phyloP scores from a whole-genome alignment of 53 echinoderm and acorn worm species.

The Antedon mediterranea region DNA sequence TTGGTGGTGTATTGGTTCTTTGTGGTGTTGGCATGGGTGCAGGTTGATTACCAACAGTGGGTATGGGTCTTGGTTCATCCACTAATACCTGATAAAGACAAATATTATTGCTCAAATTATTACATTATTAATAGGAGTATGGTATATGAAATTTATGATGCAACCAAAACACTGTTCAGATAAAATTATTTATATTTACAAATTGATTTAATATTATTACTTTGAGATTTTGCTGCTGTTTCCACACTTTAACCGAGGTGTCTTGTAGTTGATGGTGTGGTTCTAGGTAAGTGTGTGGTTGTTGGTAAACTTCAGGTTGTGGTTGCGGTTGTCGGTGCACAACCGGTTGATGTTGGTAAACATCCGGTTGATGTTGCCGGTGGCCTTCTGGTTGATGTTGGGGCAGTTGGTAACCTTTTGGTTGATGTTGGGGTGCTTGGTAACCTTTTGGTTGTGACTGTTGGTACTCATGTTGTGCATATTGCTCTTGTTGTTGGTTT shows the following conservation, averaged over 20 bases:
- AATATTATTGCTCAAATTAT: no score
- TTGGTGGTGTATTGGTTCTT: background rate
- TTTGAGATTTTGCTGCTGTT: conserved; percentile 37
- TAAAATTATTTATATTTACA: no score
- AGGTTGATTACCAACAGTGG: background rate
- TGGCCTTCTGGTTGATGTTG: conserved; percentile 3
- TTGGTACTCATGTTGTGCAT: background rate
- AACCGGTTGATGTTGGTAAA: background rate
- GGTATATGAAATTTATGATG: no score
- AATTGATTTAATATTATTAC: background rate
- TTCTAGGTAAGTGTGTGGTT: background rate
- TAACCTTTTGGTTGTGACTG: background rate
- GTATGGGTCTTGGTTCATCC: conserved; percentile 3
- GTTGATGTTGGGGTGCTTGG: background rate
- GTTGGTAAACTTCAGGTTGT: background rate
- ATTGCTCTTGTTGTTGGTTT: background rate
- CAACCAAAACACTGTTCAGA: no score
- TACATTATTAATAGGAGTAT: no score
- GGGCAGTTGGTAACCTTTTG: background rate
- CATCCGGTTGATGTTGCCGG: background rate
- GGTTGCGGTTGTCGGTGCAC: conserved; percentile 3
- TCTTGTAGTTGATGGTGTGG: conserved; percentile 19
- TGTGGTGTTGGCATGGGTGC: background rate
- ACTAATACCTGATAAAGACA: background rate
- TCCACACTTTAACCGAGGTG: conserved; percentile 27